Base-by-base conservation (phyloP, 2,113 vertebrate species). In the Platysternon megacephalum region DNA sequence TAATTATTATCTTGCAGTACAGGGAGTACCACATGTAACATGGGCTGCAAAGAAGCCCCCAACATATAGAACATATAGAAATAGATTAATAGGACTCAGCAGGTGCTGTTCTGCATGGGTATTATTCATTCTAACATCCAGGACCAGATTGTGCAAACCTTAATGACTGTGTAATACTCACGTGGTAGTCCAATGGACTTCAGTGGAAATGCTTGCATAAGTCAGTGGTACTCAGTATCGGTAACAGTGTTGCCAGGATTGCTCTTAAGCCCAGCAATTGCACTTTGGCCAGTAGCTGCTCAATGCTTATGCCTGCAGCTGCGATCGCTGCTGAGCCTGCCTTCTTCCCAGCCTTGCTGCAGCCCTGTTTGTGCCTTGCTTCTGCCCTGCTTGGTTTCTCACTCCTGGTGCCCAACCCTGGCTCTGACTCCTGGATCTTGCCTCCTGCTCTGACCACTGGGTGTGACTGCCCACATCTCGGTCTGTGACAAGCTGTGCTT, bases 11-110 rank as follows among this genome's bases (percentile, higher is more conserved):
- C 39, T 28, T 78, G 79, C 49, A 51, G 6, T 82, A 2, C 9
- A 52, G 0, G 58, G 65, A 32, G n/a, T 11, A 2, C 6, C 14
- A 16, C 28, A 11, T 17, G 8, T 21, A 0, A 0, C 0, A 0
- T 17, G 19, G 88, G 76, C 74, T 32, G 24, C 21, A 1, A 39
- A 85, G n/a, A 42, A 79, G n/a, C 74, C 79, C 65, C 48, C 21
- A 35, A 24, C 1, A 0, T 68, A 44, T 28, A 4, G 48, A 44
- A 35, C 5, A 3, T 11, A 24, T 1, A 87, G 80, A 48, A 90
- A 28, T 58, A 68, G 49, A 16, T 55, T 65, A 68, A 58, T 79
- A 28, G 84, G 90, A 85, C 29, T 39, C 55, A 32, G 65, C 65
- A 89, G 56, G 56, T 39, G 86, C 72, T 83, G 46, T 58, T 84